Base-by-base conservation (phyloP, 2,113 vertebrate species). In the Alligator sinensis region DNA sequence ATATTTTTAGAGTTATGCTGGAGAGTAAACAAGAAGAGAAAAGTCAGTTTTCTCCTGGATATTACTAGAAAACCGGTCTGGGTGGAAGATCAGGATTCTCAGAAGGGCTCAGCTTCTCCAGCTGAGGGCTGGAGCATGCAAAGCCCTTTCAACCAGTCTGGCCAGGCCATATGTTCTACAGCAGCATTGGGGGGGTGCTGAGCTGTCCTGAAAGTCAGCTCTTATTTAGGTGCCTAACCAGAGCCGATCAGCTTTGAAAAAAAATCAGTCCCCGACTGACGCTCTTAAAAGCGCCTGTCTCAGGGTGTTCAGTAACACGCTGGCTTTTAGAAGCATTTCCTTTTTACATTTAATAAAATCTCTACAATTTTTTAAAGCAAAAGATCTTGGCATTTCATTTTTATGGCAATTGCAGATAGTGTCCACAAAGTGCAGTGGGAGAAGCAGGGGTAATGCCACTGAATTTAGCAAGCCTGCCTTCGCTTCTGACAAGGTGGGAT, bases 21-120 rank as follows among this genome's bases (percentile, higher is more conserved):
- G 87, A 93, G 91, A 94, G 87, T 92, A 78, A 92, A 77, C 74
- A 87, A 86, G 93, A 89, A 96, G 90, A 91, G 84, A 90, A 94
- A 93, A 83, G 57, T 90, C 66, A 14, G 15, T 83, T 96, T 92
- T 89, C 60, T 66, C 17, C 9, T 22, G 88, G 91, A 64, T 92
- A 9, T n/a, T 86, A 54, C 54, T 79, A 72, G 38, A 68, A 59
- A 92, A 34, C 74, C 76, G 87, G 91, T 89, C 17, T 88, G 94
- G 95, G 85, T 64, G 47, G 70, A 91, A 87, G 86, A 87, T 81
- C 68, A 64, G 6, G 68, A 25, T 72, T 91, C 95, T 94, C 75
- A 1, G 17, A 93, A 77, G 66, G 80, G 34, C 82, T 88, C 15
- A 18, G 80, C 62, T 70, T 72, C 79, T 91, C 87, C 82, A 64